A percentile compares a stretch with the other conserved stretches of the same genome.
Conservation (phyloP, 2,113 vertebrate genomes). For the Mesembrinibis cayennensis region DNA sequence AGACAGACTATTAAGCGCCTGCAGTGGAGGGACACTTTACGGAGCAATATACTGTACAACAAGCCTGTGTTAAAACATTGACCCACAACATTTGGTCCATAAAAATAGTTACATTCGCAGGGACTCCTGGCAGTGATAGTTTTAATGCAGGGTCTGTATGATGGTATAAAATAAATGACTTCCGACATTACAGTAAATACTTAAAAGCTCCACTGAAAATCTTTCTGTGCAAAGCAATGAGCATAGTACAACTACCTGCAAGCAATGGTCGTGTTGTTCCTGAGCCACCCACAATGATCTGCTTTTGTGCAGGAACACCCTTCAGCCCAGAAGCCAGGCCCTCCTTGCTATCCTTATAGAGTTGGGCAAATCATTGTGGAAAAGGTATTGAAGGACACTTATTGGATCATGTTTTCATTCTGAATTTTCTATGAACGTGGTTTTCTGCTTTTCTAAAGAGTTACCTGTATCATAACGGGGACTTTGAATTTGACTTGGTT, state of each 20-base stretch:
- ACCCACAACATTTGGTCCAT: constrained; percentile 75
- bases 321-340: neutral
- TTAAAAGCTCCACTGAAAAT: constrained; percentile 47
- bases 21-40: constrained; percentile 62
- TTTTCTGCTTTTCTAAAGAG: neutral
- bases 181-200: constrained; percentile 22
- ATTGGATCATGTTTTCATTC: neutral
- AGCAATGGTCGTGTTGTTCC: neutral
- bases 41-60: constrained; percentile 66
- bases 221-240: neutral
- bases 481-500: neutral
- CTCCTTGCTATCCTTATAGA: neutral
- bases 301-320: neutral
- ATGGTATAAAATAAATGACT: constrained; percentile 67
- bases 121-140: constrained; percentile 61
- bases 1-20: constrained; percentile 63
- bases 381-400: neutral
- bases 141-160: constrained; percentile 67
- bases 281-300: neutral
- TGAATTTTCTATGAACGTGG: neutral
- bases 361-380: neutral
- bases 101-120: constrained; percentile 61
- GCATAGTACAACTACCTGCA: neutral
- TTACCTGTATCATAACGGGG: neutral
- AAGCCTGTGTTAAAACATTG: constrained; percentile 62